These are phyloP conservation scores for Actias luna DNA, from an alignment of 2,888 invertebrate species.

Conservation along the genomic window DNA sequence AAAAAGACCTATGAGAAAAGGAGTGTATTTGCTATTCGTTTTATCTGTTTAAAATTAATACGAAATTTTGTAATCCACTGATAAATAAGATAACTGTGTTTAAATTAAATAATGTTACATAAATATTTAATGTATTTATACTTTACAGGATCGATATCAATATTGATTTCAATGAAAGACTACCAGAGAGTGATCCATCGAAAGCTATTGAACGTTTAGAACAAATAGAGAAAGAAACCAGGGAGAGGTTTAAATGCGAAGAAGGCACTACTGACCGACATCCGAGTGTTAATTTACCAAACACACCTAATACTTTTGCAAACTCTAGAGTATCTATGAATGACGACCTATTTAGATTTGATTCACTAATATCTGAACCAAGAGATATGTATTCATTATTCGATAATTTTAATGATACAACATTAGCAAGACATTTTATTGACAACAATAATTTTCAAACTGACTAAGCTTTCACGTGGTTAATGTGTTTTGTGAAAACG, in stretches of 20 bases:
- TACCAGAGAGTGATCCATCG: slow-evolving; percentile 50
- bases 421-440: slow-evolving; percentile 17
- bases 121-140: background rate
- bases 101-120: background rate
- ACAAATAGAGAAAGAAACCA: slow-evolving; percentile 67
- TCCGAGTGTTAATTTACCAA: slow-evolving; percentile 21
- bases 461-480: slow-evolving; percentile 15
- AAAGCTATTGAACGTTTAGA: slow-evolving; percentile 68
- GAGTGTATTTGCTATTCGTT: background rate
- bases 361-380: slow-evolving; percentile 14
- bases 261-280: slow-evolving; percentile 19
- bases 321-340: slow-evolving; percentile 35
- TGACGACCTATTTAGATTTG: slow-evolving; percentile 40
- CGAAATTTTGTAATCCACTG: background rate
- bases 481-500: slow-evolving; percentile 11
- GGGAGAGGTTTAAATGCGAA: slow-evolving; percentile 50
- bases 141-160: slow-evolving; percentile 65
- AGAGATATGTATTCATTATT: slow-evolving; percentile 28
- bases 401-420: slow-evolving; percentile 24
- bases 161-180: slow-evolving; percentile 58
- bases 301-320: slow-evolving; percentile 20
- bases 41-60: no score
- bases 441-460: slow-evolving; percentile 8
- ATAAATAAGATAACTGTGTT: background rate
- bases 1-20: background rate